These are phyloP conservation scores for Melangyna quadrimaculata DNA, from an alignment of 2,888 invertebrate genomes.

Conservation along the genomic window DNA sequence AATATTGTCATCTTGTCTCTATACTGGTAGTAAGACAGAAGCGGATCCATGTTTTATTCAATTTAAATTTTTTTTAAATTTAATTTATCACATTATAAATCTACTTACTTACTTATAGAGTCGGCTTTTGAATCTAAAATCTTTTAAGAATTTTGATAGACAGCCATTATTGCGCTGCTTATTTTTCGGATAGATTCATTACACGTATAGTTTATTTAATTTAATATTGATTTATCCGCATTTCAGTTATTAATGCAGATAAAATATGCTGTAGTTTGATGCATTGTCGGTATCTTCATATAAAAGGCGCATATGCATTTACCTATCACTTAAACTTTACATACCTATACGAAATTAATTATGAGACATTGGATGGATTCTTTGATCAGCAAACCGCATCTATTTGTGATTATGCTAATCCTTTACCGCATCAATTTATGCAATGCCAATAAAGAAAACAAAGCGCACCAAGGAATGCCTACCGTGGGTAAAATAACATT, in stretches of 20 bases:
- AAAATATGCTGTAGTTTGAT: slow-evolving; percentile 14
- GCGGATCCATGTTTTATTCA: slow-evolving; percentile 55
- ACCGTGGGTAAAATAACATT: too few relatives aligned
- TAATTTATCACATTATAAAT: not conserved
- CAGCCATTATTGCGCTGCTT: slow-evolving; percentile 12
- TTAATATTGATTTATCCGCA: slow-evolving; percentile 45
- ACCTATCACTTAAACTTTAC: not conserved
- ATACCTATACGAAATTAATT: not conserved
- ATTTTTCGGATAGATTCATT: slow-evolving; percentile 21
- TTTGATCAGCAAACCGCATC: not conserved
- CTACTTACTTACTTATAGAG: not conserved
- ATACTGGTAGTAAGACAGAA: slow-evolving; percentile 9
- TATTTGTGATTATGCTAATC: not conserved
- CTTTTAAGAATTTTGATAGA: slow-evolving; percentile 13
- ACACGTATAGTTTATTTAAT: slow-evolving; percentile 30
- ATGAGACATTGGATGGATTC: not conserved
- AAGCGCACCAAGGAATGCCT: too few relatives aligned
- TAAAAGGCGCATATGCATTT: not conserved
- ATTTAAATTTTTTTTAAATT: not conserved
- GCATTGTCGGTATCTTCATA: slow-evolving; percentile 12
- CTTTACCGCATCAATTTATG: not conserved
- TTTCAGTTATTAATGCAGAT: slow-evolving; percentile 16
- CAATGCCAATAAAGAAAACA: too few relatives aligned
- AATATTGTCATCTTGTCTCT: slow-evolving; percentile 53
- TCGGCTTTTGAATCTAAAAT: not conserved